Percentiles rank a stretch among this genome's conserved stretches.
These are phyloP conservation scores for Pogonophryne albipinna DNA, from an alignment of 2,797 vertebrate genomes.

Conservation along the genomic window DNA sequence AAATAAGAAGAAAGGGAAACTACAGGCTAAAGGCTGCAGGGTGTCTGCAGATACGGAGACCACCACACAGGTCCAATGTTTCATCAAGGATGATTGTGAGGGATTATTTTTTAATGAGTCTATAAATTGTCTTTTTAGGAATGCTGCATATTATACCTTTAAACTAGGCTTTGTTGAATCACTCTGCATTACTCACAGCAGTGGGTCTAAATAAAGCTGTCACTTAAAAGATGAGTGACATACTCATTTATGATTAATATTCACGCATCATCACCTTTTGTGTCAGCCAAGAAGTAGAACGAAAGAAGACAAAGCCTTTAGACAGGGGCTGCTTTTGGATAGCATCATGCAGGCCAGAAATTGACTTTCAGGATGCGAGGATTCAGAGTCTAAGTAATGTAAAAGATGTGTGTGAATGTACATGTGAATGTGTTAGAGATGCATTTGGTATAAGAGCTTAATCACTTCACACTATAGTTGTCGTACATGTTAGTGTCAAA, in stretches of 20 bases:
- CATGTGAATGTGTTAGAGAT: neutral
- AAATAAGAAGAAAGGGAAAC: no score
- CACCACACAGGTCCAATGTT: no score
- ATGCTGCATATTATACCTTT: no score
- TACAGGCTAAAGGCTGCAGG: no score
- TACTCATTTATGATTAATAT: constrained; percentile 44
- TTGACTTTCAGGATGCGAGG: neutral
- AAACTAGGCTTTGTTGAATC: constrained; percentile 14
- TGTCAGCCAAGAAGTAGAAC: constrained; percentile 19
- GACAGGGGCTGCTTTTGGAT: neutral
- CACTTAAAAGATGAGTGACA: constrained; percentile 55
- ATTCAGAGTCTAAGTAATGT: constrained; percentile 3
- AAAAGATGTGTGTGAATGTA: neutral
- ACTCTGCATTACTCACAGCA: constrained; percentile 12
- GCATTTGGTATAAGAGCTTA: constrained; percentile 14
- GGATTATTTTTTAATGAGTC: no score
- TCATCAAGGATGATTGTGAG: no score
- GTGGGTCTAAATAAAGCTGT: constrained; percentile 52
- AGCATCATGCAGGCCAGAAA: neutral
- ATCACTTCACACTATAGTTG: constrained; percentile 22
- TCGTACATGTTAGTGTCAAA: constrained; percentile 7
- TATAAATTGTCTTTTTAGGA: no score
- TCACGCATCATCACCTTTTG: constrained; percentile 30
- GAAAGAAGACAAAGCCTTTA: constrained; percentile 6
- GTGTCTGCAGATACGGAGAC: no score